These are phyloP conservation scores for Pammene aurita DNA, from an alignment of 2,888 invertebrate species.

Conservation along the genomic window DNA sequence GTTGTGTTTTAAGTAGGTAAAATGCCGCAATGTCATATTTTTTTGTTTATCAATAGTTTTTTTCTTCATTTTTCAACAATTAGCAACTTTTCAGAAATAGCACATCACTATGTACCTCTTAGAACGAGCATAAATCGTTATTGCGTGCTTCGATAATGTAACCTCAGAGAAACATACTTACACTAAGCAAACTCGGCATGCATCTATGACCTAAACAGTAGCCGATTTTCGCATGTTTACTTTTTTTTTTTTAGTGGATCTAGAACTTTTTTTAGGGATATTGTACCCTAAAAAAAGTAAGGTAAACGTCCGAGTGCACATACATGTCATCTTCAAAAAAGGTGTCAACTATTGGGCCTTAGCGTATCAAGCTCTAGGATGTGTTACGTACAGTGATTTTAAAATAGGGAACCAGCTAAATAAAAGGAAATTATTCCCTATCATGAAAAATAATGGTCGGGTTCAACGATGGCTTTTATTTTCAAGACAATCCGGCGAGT, in stretches of 20 bases:
- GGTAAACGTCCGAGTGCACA: too few species aligned
- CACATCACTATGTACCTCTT: constrained; percentile 4
- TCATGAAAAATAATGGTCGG: constrained; percentile 37
- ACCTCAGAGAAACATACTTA: constrained; percentile 4
- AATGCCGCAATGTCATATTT: too few species aligned
- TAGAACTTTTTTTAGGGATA: too few species aligned
- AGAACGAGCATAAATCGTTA: constrained; percentile 10
- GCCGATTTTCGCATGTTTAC: too few species aligned
- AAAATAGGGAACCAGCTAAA: constrained; percentile 23
- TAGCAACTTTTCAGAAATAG: not conserved
- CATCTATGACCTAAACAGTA: too few species aligned
- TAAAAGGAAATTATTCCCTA: constrained; percentile 39
- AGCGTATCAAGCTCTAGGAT: not conserved
- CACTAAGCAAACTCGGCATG: not conserved
- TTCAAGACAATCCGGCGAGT: constrained; percentile 51
- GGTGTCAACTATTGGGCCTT: too few species aligned
- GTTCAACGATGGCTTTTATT: constrained; percentile 43
- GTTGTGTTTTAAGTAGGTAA: too few species aligned
- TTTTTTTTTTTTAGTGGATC: too few species aligned
- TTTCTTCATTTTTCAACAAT: not conserved
- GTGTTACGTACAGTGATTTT: not conserved
- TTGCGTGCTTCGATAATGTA: constrained; percentile 13
- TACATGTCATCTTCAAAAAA: too few species aligned
- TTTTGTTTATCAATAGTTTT: too few species aligned
- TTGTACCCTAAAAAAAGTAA: too few species aligned